Percentiles rank a stretch among this genome's conserved stretches.
Conservation (phyloP, 2,797 vertebrate species). For the Rhabdomys pumilio region DNA sequence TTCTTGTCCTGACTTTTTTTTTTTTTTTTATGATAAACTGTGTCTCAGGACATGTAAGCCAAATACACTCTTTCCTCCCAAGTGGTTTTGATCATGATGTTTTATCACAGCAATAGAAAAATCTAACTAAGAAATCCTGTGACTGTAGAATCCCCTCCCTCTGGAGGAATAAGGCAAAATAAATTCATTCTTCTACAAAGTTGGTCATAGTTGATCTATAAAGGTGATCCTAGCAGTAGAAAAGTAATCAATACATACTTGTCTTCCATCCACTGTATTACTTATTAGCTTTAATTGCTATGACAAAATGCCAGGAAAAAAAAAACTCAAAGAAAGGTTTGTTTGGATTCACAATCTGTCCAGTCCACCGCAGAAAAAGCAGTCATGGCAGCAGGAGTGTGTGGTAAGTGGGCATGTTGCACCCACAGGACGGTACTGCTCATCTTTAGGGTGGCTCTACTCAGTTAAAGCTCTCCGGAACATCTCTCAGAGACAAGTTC, state of each 20-base stretch:
- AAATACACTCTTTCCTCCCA: too few species aligned
- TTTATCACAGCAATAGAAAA: neutral
- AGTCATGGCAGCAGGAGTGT: neutral
- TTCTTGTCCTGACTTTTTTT: neutral
- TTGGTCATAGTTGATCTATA: neutral
- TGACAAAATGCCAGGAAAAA: neutral
- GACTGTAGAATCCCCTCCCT: neutral
- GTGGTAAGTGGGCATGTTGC: too few species aligned
- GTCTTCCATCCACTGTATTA: neutral
- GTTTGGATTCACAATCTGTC: neutral
- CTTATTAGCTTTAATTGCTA: too few species aligned
- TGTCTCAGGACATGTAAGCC: neutral
- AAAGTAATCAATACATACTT: neutral
- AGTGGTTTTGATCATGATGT: neutral
- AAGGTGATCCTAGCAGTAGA: neutral
- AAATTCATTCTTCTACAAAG: neutral
- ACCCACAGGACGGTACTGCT: neutral
- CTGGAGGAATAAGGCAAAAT: neutral
- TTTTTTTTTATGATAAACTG: neutral
- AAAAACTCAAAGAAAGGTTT: neutral
- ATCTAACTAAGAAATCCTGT: neutral
- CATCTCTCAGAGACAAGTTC: neutral
- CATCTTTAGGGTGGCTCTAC: neutral
- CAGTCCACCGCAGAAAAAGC: neutral
- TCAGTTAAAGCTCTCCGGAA: neutral